Base-by-base conservation (phyloP, 2,888 invertebrate genomes). In the Antheraea yamamai region DNA sequence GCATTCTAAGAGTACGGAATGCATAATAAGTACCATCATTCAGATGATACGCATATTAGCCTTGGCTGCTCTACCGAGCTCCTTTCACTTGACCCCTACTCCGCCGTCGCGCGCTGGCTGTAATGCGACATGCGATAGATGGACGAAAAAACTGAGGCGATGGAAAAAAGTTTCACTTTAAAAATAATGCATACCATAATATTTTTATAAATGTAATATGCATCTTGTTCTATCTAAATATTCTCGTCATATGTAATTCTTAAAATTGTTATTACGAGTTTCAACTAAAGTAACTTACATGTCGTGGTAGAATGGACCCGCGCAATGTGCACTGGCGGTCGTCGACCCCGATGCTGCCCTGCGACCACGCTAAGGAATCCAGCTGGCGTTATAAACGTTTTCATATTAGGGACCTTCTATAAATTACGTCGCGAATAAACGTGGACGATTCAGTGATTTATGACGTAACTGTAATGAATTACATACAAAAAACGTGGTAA, bases 281-380 rank as follows among this genome's bases (percentile, higher is more conserved):
- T 30, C 16, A 66, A 23, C 7, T 12, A 1, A 58, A 55, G 20
- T 55, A 61, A 74, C 52, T 30, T 2, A 71, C 52, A 51, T 77
- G 80, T 74, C 81, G 81, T 78, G 75, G 76, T 79, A 74, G 75
- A 79, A 76, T 79, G 83, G 82, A 85, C 79, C 72, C 87, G 82
- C 79, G 82, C 85, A 75, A 82, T 84, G 84, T 84, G 70, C 81
- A 79, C 75, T 78, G 78, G 81, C 82, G 88, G 87, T 84, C 85
- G 76, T 72, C 75, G 85, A 83, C 87, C 85, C 77, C 81, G 74
- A 77, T 70, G 70, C 30, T 39, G 71, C 78, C 78, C 79, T 76
- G 77, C 80, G 78, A n/a, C 74, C 75, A 61, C 61, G 74, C 61
- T 61, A 26, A 61, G 72, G 74, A 75, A 75, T 75, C 74, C 72